These are phyloP conservation scores for Oryzias celebensis DNA, from an alignment of 2,113 vertebrate genomes.

Conservation along the genomic window DNA sequence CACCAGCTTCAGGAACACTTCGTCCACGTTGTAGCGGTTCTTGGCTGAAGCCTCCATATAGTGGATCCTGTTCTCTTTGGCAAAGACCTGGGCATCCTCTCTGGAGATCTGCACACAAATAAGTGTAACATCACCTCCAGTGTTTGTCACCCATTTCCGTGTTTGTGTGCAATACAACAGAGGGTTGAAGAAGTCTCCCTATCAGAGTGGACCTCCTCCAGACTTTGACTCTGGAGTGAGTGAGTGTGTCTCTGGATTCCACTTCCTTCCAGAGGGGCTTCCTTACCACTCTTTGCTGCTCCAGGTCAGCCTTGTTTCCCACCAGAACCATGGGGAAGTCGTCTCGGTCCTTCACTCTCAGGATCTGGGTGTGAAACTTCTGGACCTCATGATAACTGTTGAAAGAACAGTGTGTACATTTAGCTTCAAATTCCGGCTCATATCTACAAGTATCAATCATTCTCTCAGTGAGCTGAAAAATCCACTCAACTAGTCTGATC, in stretches of 20 bases:
- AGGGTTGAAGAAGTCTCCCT: too few species aligned
- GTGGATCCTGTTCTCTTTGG: constrained; percentile 81
- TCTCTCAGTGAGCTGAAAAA: too few species aligned
- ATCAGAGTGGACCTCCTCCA: too few species aligned
- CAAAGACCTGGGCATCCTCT: constrained; percentile 81
- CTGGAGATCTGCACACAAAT: constrained; percentile 74
- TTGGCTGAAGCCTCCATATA: constrained; percentile 91
- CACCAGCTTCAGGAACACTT: constrained; percentile 85
- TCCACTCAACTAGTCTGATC: too few species aligned
- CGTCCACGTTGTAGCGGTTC: constrained; percentile 86
- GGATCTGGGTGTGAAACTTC: constrained; percentile 91
- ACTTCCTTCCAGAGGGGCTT: background rate
- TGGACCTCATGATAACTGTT: constrained; percentile 87
- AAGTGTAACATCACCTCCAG: background rate
- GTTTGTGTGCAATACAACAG: too few species aligned
- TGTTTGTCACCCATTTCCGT: background rate
- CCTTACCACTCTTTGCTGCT: constrained; percentile 82
- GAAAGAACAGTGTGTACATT: background rate
- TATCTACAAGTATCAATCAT: too few species aligned
- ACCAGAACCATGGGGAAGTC: constrained; percentile 90
- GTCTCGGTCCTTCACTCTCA: constrained; percentile 87
- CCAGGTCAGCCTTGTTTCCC: constrained; percentile 89
- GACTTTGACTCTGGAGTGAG: background rate
- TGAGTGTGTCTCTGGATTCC: background rate
- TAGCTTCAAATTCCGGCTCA: too few species aligned